These are phyloP conservation scores for Enteromius treurensis DNA, from an alignment of 2,797 vertebrate species.

Conservation along the genomic window DNA sequence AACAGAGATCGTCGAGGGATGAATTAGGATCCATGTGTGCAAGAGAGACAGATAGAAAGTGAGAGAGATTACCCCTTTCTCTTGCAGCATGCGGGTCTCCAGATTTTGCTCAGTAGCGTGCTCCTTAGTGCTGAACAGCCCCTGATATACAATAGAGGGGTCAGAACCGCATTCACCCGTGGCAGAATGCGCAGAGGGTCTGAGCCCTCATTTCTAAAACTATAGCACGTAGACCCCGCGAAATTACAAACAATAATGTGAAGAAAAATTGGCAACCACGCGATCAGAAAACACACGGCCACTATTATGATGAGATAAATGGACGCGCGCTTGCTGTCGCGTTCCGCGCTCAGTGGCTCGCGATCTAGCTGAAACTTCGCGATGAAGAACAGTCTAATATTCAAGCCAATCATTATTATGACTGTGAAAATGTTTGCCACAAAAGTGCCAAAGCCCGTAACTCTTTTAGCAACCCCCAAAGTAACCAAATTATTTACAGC, in stretches of 20 bases:
- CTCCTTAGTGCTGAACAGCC: slow-evolving; percentile 72
- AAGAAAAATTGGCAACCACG: slow-evolving; percentile 76
- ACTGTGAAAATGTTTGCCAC: slow-evolving; percentile 69
- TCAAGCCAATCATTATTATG: slow-evolving; percentile 79
- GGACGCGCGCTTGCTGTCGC: slow-evolving; percentile 74
- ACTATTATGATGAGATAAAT: slow-evolving; percentile 77
- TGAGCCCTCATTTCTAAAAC: slow-evolving; percentile 74
- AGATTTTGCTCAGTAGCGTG: slow-evolving; percentile 68
- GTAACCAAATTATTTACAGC: slow-evolving; percentile 69
- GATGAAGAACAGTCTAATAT: slow-evolving; percentile 75
- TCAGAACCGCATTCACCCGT: slow-evolving; percentile 75
- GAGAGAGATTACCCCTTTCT: slow-evolving; percentile 45
- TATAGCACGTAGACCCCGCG: slow-evolving; percentile 63
- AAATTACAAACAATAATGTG: slow-evolving; percentile 71
- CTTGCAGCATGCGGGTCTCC: slow-evolving; percentile 63
- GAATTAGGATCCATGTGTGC: not conserved
- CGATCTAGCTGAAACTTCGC: slow-evolving; percentile 76
- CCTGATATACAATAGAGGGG: slow-evolving; percentile 76
- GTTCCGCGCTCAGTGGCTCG: slow-evolving; percentile 69
- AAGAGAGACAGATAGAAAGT: not conserved
- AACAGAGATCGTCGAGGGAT: not conserved
- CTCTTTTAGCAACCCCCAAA: slow-evolving; percentile 57
- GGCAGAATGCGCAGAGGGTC: slow-evolving; percentile 77
- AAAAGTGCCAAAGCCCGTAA: slow-evolving; percentile 71
- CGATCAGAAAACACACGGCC: slow-evolving; percentile 71